Percentiles rank a stretch among this genome's conserved stretches.
phyloP scores from a whole-genome alignment of 1,140 invertebrate genomes.

The Diorhabda sublineata region DNA sequence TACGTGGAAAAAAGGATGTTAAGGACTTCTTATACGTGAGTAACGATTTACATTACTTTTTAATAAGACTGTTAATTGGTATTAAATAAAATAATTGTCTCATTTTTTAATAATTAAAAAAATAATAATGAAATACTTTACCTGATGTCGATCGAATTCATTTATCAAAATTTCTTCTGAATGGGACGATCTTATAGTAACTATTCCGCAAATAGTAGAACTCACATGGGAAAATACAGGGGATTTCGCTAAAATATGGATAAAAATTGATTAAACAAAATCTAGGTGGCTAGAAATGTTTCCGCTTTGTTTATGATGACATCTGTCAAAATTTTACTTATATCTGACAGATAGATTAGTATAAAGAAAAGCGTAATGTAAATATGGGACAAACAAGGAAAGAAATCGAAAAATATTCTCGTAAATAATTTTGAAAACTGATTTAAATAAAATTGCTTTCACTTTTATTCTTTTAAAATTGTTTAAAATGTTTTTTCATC shows the following conservation, averaged over 20 bases:
- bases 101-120: neutral
- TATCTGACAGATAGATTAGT: neutral
- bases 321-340: neutral
- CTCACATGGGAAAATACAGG: constrained; percentile 75
- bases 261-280: too few species aligned
- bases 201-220: constrained; percentile 43
- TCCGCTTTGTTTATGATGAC: too few species aligned
- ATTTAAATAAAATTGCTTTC: neutral
- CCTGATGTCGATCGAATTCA: constrained; percentile 47
- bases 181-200: constrained; percentile 45
- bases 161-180: constrained; percentile 42
- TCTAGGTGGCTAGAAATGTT: too few species aligned
- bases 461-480: too few species aligned
- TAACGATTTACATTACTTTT: too few species aligned
- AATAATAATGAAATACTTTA: constrained; percentile 11
- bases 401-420: neutral
- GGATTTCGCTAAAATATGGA: constrained; percentile 52
- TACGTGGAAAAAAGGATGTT: too few species aligned
- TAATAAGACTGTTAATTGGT: too few species aligned
- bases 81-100: neutral
- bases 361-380: neutral
- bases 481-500: too few species aligned
- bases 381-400: neutral
- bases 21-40: too few species aligned
- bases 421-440: neutral